Evolutionary conservation across 2,888 invertebrate genomes (phyloP), one percentile per base, ranked within the genome.

Genomic region (Caenorhabditis doughertyi): DNA sequence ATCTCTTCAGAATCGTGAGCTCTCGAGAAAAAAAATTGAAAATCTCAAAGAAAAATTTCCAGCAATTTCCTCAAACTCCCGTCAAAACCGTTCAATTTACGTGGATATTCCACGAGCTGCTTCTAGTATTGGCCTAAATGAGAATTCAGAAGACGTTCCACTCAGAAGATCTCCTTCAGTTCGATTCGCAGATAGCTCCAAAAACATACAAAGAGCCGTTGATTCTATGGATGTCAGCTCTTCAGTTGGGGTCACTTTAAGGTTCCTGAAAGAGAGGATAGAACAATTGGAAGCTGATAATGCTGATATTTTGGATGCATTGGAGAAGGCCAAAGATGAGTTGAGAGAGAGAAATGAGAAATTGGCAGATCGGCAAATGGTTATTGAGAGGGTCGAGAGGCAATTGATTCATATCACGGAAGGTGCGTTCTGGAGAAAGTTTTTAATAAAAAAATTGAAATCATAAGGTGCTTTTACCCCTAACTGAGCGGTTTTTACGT

Each of bases 261-360:
- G 84, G 23, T 87, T 85, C 51, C 39, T 87, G 74, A 85, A 87
- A 44, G 85, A 85, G 42, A 47, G 87, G 49, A 85, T 87, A 18
- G 82, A 83, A 32, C 87, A 87, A 49, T 56, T 87, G 67, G 87
- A 87, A 64, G 42, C 64, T 16, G 85, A 87, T 55, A 84, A 84
- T 53, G 56, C 73, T 5, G 79, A 83, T 18, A 11, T 83, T 13
- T n/a, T 53, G 21, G 65, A 70, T 39, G 73, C 64, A 7, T n/a
- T 79, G 18, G 79, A 79, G 27, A 74, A 65, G 53, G 51, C 71
- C 2, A 76, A 70, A 47, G 83, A 79, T 27, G 74, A 74, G 47
- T 23, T 71, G 67, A 74, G 79, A 39, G 49, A 71, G 29, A 47
- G 64, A 25, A 58, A 55, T 47, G 79, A 79, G 67, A 70, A 79